phyloP scores from a whole-genome alignment of 2,113 vertebrate genomes.

The Paradisaea rubra region DNA sequence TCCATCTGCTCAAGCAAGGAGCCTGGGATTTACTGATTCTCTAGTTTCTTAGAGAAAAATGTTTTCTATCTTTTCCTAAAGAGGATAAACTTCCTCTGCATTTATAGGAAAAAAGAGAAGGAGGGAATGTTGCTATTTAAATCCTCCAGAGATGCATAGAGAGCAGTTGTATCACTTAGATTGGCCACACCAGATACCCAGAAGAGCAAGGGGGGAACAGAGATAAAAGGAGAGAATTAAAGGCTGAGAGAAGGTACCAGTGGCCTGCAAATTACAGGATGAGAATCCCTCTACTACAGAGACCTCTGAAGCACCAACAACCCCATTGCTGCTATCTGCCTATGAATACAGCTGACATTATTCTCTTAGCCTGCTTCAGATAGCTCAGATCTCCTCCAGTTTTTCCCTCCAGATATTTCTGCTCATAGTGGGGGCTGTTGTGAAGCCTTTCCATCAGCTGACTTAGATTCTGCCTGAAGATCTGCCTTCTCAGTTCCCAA shows the following conservation, averaged over 20 bases:
- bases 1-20: rapidly evolving
- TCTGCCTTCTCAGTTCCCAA: not conserved
- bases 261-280: not conserved
- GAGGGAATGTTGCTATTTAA: not conserved
- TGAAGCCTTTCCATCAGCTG: not conserved
- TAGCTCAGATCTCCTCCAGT: not conserved
- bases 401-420: not conserved
- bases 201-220: not conserved
- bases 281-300: not conserved
- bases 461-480: not conserved
- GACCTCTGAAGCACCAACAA: not conserved
- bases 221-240: not conserved
- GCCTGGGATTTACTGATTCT: not conserved
- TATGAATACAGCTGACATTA: not conserved
- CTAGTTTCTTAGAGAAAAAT: not conserved
- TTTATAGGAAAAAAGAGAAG: not conserved
- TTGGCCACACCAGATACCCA: not conserved
- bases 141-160: not conserved
- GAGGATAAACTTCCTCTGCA: not conserved
- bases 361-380: not conserved
- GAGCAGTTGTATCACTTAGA: not conserved
- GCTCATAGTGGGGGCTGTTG: not conserved
- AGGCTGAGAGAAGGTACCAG: not conserved
- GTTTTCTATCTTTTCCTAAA: not conserved
- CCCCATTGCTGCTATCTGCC: not conserved